A percentile compares a stretch with the other conserved stretches of the same genome.
These are phyloP conservation scores for Monopis laevigella DNA, from an alignment of 2,888 invertebrate genomes.

Conservation along the genomic window DNA sequence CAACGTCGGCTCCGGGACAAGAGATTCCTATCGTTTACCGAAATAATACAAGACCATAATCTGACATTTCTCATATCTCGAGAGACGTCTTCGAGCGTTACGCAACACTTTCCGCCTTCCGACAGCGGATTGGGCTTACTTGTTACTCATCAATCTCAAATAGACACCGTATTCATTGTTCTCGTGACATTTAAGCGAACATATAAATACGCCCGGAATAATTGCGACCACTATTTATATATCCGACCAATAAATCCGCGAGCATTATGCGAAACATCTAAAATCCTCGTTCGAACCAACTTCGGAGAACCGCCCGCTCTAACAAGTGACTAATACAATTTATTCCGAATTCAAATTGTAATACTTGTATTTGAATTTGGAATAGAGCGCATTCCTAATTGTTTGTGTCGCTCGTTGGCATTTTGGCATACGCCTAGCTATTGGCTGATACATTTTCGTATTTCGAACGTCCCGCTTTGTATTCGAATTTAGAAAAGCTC, in stretches of 20 bases:
- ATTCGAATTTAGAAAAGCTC: slow-evolving; percentile 59
- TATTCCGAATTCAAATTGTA: slow-evolving; percentile 40
- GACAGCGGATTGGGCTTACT: slow-evolving; percentile 47
- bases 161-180: slow-evolving; percentile 58
- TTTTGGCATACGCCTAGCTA: slow-evolving; percentile 56
- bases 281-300: slow-evolving; percentile 14
- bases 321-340: slow-evolving; percentile 23
- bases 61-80: slow-evolving; percentile 41
- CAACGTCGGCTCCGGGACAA: slow-evolving; percentile 43
- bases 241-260: neutral
- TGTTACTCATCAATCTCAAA: slow-evolving; percentile 61
- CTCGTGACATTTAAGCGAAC: slow-evolving; percentile 60
- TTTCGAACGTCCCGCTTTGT: slow-evolving; percentile 51
- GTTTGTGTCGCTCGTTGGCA: slow-evolving; percentile 47
- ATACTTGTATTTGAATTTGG: slow-evolving; percentile 44
- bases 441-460: slow-evolving; percentile 53
- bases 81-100: slow-evolving; percentile 29
- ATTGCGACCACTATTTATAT: slow-evolving; percentile 21
- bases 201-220: slow-evolving; percentile 53
- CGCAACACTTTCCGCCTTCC: slow-evolving; percentile 51
- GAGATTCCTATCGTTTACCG: slow-evolving; percentile 59
- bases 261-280: neutral
- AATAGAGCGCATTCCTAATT: slow-evolving; percentile 58
- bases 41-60: slow-evolving; percentile 54
- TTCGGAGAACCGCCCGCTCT: slow-evolving; percentile 18